Base-by-base conservation (phyloP, 2,888 invertebrate species). In the Drosophila lutescens region DNA sequence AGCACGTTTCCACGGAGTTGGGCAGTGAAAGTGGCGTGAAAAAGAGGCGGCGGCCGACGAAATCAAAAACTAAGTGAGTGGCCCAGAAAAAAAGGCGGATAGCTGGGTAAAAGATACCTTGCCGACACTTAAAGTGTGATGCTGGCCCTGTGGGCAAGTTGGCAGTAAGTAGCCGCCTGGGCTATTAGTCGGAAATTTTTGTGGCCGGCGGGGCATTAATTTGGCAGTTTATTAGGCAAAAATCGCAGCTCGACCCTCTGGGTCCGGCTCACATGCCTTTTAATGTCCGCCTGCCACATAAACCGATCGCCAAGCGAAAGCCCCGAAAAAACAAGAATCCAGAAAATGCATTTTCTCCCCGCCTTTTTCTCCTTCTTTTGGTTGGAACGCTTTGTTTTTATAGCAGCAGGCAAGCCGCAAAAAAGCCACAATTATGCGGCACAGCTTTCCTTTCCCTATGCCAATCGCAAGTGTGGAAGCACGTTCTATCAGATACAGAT, bases 151-250 rank as follows among this genome's bases (percentile, higher is more conserved):
- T 38, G 34, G 51, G 32, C 44, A 40, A 44, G 55, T 38, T 50
- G 41, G 53, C 56, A 76, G 54, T 67, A 83, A 78, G 88, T 88
- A 78, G 74, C 68, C 56, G 47, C 23, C 66, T 43, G 49, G 44
- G 47, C 57, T 62, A 80, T 73, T 77, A 74, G 68, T 51, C 53
- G n/a, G 15, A 55, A 47, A 84, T 60, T 30, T 53, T 51, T 34
- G 46, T 43, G 51, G 56, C 46, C 77, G 54, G 23, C n/a, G 51
- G 80, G 67, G 58, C 62, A 67, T 84, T 73, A 80, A 78, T 86
- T 86, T 81, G 73, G 69, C 51, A 77, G 50, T 88, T 84, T 88
- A 84, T 86, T 88, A 81, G 85, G 49, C 60, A 60, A 70, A 80
- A 86, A 84, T 75, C 60, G 57, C 40, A 43, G 32, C 34, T 20